These are phyloP conservation scores for Amia ocellicauda DNA, from an alignment of 2,113 vertebrate species.

Conservation along the genomic window DNA sequence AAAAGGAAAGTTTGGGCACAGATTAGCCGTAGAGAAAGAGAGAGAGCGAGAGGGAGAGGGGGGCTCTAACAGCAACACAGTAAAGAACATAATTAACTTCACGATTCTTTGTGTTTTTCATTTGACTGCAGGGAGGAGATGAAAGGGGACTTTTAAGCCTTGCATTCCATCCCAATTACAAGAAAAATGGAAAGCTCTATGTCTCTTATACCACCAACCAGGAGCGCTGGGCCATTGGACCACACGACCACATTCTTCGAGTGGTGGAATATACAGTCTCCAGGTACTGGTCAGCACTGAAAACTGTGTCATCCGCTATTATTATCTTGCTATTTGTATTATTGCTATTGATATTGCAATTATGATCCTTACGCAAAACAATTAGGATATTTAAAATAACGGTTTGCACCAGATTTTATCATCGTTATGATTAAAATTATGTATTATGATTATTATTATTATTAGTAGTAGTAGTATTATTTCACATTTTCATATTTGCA, in stretches of 20 bases:
- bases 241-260: slow-evolving; percentile 97
- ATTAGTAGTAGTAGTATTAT: no score
- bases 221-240: slow-evolving; percentile 96
- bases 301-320: slow-evolving; percentile 6
- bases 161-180: slow-evolving; percentile 99
- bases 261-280: slow-evolving; percentile 98
- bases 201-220: slow-evolving; percentile 99
- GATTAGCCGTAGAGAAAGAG: slow-evolving; percentile 67
- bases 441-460: no score
- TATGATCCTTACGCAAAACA: no score
- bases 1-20: slow-evolving; percentile 69
- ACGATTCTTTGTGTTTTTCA: slow-evolving; percentile 93
- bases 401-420: no score
- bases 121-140: slow-evolving; percentile 99
- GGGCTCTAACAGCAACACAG: slow-evolving; percentile 76
- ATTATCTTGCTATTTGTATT: slow-evolving; percentile 25
- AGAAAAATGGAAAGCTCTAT: slow-evolving; percentile 99
- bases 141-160: slow-evolving; percentile 98
- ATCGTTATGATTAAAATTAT: no score
- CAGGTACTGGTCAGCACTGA: slow-evolving; percentile 63
- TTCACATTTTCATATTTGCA: no score
- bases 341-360: slow-evolving; percentile 25
- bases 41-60: slow-evolving; percentile 49
- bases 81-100: slow-evolving; percentile 96
- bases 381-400: no score